Conservation (phyloP, 1,140 invertebrate species). For the Calosoma granatense region DNA sequence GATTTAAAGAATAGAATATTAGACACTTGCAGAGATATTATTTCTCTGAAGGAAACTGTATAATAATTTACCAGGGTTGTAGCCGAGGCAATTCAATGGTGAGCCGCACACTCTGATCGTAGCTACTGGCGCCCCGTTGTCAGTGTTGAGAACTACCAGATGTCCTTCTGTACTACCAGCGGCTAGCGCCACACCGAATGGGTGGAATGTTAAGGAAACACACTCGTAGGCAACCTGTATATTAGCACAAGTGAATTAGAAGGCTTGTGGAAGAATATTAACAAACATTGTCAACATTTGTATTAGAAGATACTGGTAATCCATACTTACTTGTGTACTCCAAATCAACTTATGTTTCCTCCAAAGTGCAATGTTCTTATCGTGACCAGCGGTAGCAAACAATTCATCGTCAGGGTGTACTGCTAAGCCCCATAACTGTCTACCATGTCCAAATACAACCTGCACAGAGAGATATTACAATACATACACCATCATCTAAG, state of each 20-base stretch:
- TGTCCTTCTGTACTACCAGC: constrained; percentile 84
- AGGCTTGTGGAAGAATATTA: too few relatives aligned
- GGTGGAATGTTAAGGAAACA: constrained; percentile 76
- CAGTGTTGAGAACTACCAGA: constrained; percentile 71
- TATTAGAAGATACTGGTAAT: not conserved
- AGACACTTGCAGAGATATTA: too few relatives aligned
- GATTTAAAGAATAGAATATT: too few relatives aligned
- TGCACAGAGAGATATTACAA: constrained; percentile 31
- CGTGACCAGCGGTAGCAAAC: constrained; percentile 86
- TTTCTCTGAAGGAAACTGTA: too few relatives aligned
- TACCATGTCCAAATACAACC: constrained; percentile 84
- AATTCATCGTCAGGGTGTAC: constrained; percentile 84
- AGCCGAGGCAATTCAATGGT: constrained; percentile 70
- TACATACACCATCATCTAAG: too few relatives aligned
- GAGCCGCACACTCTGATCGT: constrained; percentile 79
- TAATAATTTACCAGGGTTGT: constrained; percentile 67
- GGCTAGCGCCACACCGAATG: constrained; percentile 73
- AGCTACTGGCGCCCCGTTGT: constrained; percentile 69
- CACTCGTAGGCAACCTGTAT: constrained; percentile 65
- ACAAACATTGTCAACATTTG: not conserved
- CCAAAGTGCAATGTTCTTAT: constrained; percentile 86
- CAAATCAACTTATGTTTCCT: constrained; percentile 76
- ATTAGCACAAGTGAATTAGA: constrained; percentile 1
- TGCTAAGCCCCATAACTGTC: constrained; percentile 82
- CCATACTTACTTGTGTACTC: constrained; percentile 62